Percentiles rank a stretch among this genome's conserved stretches.
phyloP scores from a whole-genome alignment of 2,113 vertebrate species.

The Phasianus colchicus region DNA sequence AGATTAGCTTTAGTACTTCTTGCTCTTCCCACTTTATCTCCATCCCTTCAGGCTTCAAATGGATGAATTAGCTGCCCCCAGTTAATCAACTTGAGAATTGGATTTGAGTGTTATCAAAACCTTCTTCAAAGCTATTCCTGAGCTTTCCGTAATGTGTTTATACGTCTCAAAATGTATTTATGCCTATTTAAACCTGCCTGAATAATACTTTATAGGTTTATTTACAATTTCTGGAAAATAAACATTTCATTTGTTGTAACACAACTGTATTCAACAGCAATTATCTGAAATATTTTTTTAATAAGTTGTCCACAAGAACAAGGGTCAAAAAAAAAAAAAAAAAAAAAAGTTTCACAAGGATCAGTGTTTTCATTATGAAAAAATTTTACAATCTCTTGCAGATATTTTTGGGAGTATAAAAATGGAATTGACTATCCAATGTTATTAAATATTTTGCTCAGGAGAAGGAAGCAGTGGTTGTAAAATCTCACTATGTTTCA shows the following conservation, averaged over 20 bases:
- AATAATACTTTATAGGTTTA: neutral
- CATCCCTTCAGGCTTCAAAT: neutral
- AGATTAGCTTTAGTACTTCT: neutral
- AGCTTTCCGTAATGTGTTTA: neutral
- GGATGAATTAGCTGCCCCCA: neutral
- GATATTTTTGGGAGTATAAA: neutral
- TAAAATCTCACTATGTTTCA: slow-evolving; percentile 44
- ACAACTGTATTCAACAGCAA: neutral
- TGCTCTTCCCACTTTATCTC: neutral
- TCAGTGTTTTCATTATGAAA: neutral
- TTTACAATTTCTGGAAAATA: neutral
- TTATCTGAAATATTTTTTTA: neutral
- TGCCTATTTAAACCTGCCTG: neutral
- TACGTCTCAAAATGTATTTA: neutral
- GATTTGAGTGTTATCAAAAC: neutral
- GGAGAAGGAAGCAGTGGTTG: slow-evolving; percentile 26
- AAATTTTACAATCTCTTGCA: neutral
- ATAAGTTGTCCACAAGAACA: neutral
- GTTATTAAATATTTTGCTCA: slow-evolving; percentile 46
- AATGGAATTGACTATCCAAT: neutral
- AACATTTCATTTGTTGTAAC: neutral
- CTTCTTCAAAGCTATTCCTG: neutral
- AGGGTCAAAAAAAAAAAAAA: neutral
- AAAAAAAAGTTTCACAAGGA: neutral
- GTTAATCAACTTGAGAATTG: neutral